Evolutionary conservation across 2,797 vertebrate genomes (phyloP), one percentile per base, ranked within the genome.

Genomic region (Cynopterus sphinx): DNA sequence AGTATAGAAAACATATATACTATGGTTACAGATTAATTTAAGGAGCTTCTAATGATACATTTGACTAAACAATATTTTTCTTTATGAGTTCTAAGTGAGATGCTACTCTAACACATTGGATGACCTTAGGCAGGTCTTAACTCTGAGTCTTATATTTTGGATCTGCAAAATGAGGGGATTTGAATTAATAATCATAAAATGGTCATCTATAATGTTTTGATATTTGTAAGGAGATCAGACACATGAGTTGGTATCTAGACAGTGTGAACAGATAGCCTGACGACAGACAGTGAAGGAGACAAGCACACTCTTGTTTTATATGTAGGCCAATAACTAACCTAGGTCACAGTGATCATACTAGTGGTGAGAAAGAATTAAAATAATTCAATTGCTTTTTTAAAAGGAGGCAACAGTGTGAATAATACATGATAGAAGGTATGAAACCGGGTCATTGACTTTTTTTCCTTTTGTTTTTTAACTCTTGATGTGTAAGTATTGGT

Each of bases 41-140:
- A 91, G 39, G 49, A 70, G 46, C 71, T 74, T 77, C 16, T 43
- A 74, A 73, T 57, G 28, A 21, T 3, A 83, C 31, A 91, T 93
- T 91, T 68, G 31, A 77, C 68, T 79, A 65, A 94, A 31, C 15
- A 55, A 73, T 82, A 36, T 26, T 93, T 92, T 94, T 70, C 15
- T 63, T 78, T 39, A 79, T 79, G 28, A 79, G 28, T 22, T 92
- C 24, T 65, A 81, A 85, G 28, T 86, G 83, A 94, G 74, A 33
- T 65, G 10, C 4, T 78, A 57, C 6, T 77, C 8, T 46, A 90
- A 65, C 28, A 74, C 28, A 63, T 16, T 67, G 24, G 57, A 16
- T 73, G 57, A 81, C 36, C 19, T 12, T 61, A 22, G 41, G 11
- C 26, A 75, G 84, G 5, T 43, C 39, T 90, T 87, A 70, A 83